Evolutionary conservation across 2,888 invertebrate genomes (phyloP).

Genomic region (Griposia aprilina): DNA sequence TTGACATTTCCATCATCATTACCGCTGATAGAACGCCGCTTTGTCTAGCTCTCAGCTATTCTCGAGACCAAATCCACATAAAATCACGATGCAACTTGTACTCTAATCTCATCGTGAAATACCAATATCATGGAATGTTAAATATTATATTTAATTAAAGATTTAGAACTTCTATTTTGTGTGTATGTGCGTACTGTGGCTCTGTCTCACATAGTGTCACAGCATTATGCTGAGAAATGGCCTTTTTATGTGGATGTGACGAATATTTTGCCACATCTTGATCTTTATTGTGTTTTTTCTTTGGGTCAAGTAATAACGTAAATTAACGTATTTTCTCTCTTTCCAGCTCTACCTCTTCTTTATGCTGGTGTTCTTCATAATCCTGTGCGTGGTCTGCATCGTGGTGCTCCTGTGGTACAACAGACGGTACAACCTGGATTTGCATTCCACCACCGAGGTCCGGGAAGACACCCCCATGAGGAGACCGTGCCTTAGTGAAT

Average conservation of each 20-base stretch:
- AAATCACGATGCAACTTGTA: background rate
- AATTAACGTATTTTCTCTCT: background rate
- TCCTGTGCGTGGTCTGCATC: slow-evolving; percentile 78
- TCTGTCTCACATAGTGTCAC: no score
- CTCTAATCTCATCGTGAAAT: background rate
- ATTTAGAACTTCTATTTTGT: no score
- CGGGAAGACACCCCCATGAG: slow-evolving; percentile 78
- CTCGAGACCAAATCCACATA: background rate
- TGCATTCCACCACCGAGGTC: slow-evolving; percentile 70
- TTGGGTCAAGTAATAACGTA: no score
- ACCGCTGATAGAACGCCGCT: background rate
- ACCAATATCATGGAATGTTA: no score
- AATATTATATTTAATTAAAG: no score
- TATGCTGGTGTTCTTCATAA: slow-evolving; percentile 81
- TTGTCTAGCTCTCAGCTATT: background rate
- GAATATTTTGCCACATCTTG: no score
- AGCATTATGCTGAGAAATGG: no score
- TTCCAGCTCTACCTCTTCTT: slow-evolving; percentile 85
- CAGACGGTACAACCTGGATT: slow-evolving; percentile 66
- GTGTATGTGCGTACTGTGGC: no score
- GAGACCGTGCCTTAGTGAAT: slow-evolving; percentile 68
- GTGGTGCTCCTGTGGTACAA: slow-evolving; percentile 76
- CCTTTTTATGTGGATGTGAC: no score
- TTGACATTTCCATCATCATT: background rate
- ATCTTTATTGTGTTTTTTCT: no score